Conservation (phyloP, 2,113 vertebrate genomes). For the Oreochromis aureus region DNA sequence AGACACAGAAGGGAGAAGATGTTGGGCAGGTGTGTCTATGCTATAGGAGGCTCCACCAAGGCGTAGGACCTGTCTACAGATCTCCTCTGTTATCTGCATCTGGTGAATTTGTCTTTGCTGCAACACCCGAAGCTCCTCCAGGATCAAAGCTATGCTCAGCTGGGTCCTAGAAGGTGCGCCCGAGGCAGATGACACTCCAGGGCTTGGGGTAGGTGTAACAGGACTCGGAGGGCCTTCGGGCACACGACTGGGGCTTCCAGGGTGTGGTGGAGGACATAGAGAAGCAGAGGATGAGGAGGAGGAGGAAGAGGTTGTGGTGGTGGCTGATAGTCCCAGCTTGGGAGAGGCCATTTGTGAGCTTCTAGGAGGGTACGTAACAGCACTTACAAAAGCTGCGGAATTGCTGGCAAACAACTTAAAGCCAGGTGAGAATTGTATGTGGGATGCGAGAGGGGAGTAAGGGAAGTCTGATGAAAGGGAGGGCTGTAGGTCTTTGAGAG, state of each 20-base stretch:
- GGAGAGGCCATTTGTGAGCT: slow-evolving; percentile 71
- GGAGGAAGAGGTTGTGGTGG: slow-evolving; percentile 70
- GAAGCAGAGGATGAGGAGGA: slow-evolving; percentile 69
- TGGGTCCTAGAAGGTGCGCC: slow-evolving; percentile 64
- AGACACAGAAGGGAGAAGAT: slow-evolving; percentile 55
- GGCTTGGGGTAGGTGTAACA: slow-evolving; percentile 69
- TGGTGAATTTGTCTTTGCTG: slow-evolving; percentile 91
- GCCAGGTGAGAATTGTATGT: background rate
- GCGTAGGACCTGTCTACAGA: slow-evolving; percentile 86
- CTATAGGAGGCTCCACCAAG: slow-evolving; percentile 75
- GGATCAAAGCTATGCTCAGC: slow-evolving; percentile 76
- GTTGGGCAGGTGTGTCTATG: slow-evolving; percentile 64
- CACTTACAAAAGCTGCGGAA: slow-evolving; percentile 7
- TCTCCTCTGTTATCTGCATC: slow-evolving; percentile 94
- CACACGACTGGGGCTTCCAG: slow-evolving; percentile 69
- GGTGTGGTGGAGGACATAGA: slow-evolving; percentile 67
- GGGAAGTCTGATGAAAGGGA: slow-evolving; percentile 24
- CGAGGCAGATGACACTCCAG: slow-evolving; percentile 74
- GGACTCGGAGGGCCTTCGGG: slow-evolving; percentile 79
- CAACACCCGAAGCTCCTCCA: slow-evolving; percentile 86
- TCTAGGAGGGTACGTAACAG: background rate
- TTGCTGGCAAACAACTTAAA: background rate
- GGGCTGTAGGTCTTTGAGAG: slow-evolving; percentile 17
- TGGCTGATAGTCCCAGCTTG: slow-evolving; percentile 74
- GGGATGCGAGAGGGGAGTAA: background rate